These are phyloP conservation scores for Ypsolopha scabrella DNA, from an alignment of 2,888 invertebrate genomes.

Conservation along the genomic window DNA sequence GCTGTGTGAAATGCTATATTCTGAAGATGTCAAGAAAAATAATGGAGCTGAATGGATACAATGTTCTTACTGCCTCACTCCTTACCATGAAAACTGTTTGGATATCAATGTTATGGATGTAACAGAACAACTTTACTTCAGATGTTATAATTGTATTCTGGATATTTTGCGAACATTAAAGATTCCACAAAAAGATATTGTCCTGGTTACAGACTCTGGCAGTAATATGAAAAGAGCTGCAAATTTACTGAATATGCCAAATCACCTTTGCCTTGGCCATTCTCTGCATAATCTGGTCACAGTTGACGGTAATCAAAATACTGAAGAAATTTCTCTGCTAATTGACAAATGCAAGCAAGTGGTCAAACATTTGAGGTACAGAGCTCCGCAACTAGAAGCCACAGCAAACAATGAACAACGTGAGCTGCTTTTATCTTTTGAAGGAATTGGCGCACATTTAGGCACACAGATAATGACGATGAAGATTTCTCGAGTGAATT, in stretches of 20 bases:
- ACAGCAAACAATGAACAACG: background rate
- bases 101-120: too few species aligned
- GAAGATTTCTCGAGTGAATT: too few species aligned
- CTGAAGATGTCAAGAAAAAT: too few species aligned
- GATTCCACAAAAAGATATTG: background rate
- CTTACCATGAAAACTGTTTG: too few species aligned
- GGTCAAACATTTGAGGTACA: background rate
- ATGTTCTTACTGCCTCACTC: too few species aligned
- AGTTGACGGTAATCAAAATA: background rate
- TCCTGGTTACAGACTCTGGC: background rate
- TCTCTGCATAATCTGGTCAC: background rate
- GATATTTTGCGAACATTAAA: background rate
- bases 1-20: too few species aligned
- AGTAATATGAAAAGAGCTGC: slow-evolving; percentile 1
- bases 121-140: too few species aligned
- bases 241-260: background rate
- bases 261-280: slow-evolving; percentile 1
- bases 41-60: too few species aligned
- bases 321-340: background rate
- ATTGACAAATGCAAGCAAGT: background rate
- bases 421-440: background rate
- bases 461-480: too few species aligned
- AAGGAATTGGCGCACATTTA: background rate
- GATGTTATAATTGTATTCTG: too few species aligned
- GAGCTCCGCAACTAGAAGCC: background rate